A percentile compares a stretch with the other conserved stretches of the same genome.
Evolutionary conservation across 2,113 vertebrate genomes (phyloP).

Genomic region (Hippopotamus amphibius): DNA sequence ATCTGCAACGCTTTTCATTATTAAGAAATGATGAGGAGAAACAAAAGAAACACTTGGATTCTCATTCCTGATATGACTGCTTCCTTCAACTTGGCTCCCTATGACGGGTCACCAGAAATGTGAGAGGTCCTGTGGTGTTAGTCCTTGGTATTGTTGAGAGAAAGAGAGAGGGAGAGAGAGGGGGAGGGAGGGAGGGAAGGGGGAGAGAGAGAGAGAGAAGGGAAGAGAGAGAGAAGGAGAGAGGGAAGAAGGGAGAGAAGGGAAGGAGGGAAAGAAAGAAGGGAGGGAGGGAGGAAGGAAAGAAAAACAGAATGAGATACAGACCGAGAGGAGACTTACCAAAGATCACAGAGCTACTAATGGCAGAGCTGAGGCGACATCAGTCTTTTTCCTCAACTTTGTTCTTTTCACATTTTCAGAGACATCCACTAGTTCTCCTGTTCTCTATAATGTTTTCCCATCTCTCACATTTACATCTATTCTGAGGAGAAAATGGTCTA

Average conservation of each 20-base stretch:
- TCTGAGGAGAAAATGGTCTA: neutral
- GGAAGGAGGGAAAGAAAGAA: fast-evolving
- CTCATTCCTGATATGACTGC: neutral
- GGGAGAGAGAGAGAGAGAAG: neutral
- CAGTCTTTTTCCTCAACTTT: neutral
- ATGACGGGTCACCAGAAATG: too few relatives aligned
- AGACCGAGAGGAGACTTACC: neutral
- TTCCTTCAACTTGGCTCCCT: neutral
- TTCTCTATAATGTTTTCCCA: neutral
- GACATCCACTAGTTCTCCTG: neutral
- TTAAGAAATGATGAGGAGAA: neutral
- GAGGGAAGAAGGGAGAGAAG: fast-evolving
- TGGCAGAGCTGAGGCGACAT: neutral
- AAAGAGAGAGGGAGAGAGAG: fast-evolving
- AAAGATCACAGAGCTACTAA: neutral
- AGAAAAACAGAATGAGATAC: too few relatives aligned
- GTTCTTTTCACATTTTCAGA: neutral
- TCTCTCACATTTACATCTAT: neutral
- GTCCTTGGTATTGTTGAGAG: neutral
- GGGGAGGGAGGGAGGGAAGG: fast-evolving
- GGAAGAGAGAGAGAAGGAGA: too few relatives aligned
- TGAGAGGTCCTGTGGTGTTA: neutral
- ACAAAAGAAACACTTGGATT: neutral
- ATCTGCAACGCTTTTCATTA: neutral
- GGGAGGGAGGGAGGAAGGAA: neutral